Base-by-base conservation (phyloP, 2,797 vertebrate species). In the Sarcoramphus papa region DNA sequence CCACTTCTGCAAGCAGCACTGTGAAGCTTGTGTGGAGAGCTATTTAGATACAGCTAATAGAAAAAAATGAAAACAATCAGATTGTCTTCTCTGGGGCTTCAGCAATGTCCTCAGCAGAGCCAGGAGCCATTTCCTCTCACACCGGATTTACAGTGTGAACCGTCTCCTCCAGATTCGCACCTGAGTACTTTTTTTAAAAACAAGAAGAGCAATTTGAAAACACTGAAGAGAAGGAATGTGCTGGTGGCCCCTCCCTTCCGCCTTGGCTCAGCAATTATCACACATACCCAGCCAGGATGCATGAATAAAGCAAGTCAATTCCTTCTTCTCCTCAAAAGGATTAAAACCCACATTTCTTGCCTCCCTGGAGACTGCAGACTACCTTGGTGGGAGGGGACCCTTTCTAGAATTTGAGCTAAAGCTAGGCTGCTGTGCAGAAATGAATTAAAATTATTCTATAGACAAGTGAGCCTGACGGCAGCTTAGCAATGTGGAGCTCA, bases 391-490 rank as follows among this genome's bases (percentile, higher is more conserved):
- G 54, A 6, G 63, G 51, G 43, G 8, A 59, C 4, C 9, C 48
- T 83, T 77, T 89, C 57, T 94, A 86, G 73, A 72, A 45, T 94
- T 93, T 5, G 41, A 95, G 77, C 48, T 89, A 85, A 82, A 95
- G 74, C 67, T 82, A 31, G 15, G 48, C 86, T 91, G 64, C 75
- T 85, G 68, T 73, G 84, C 74, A 89, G 77, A 92, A 96, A 85
- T 56, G 63, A 94, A 89, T 92, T 83, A 54, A 77, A 93, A 85
- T 85, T 91, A 82, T 70, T 94, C 81, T 82, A 33, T 77, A 82
- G 74, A 89, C 67, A 79, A 94, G 47, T 48, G 43, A 89, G 63
- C 43, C 65, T 65, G 33, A 25, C 4, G 5, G 80, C 59, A 73
- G 85, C 47, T 82, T 89, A 86, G 81, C 77, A 35, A 53, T 41